Base-by-base conservation (phyloP, 2,113 vertebrate genomes). In the Thamnaconus septentrionalis region DNA sequence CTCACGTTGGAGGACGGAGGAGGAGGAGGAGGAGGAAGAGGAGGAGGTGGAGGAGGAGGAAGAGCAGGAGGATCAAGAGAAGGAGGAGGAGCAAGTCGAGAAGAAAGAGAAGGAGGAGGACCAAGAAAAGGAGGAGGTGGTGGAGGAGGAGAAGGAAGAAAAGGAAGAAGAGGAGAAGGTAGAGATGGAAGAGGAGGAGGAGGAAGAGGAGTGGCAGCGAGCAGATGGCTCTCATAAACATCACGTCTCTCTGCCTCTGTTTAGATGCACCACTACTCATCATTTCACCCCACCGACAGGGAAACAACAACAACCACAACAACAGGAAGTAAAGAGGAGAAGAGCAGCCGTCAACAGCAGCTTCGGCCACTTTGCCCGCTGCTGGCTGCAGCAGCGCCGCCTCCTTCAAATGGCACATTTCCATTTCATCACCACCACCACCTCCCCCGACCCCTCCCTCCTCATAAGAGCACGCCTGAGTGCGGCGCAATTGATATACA, bases 201-300 rank as follows among this genome's bases (percentile, higher is more conserved):
- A 73, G 60, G 74, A 73, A 75, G 83, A 79, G 79, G 72, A 66
- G 75, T 71, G 71, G 73, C 80, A 46, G 18, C 44, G 44, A 83
- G 79, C 81, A 83, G 84, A 85, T 85, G 85, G 76, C 75, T 78
- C 77, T 87, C 72, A 83, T 84, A 82, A 88, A 85, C 81, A 87
- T 85, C 80, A 71, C 84, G 71, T 87, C 85, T 81, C 67, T 31
- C 18, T 31, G 18, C 18, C 84, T 86, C 79, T 85, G 85, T 90
- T 88, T 85, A 78, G 85, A 84, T 71, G 78, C 87, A 86, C 48
- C 64, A 81, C 65, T 78, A 56, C 85, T 84, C 84, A 51, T 85
- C 85, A 31, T 31, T 31, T 81, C 77, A 80, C 80, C 49, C 72
- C 68, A 71, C 77, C 54, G 84, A 87, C 73, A 85, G 80, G 75